A percentile compares a stretch with the other conserved stretches of the same genome.
Conservation (phyloP, 2,797 vertebrate species). For the Etheostoma perlongum region DNA sequence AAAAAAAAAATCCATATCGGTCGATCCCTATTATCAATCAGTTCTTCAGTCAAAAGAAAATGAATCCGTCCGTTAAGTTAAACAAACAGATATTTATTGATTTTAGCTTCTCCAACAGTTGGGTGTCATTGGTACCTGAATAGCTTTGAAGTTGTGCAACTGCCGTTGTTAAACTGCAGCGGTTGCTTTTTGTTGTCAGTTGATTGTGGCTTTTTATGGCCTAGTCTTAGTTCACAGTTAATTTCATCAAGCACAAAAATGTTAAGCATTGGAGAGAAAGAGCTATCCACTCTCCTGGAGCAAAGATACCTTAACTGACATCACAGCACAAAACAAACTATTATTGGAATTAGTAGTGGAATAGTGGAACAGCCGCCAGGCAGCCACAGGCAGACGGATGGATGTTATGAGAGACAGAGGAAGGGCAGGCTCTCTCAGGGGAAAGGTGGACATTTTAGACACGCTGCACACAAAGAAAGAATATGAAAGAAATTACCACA, state of each 20-base stretch:
- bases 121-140: background rate
- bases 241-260: background rate
- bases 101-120: background rate
- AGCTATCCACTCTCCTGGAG: slow-evolving; percentile 15
- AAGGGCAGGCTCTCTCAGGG: slow-evolving; percentile 5
- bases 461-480: background rate
- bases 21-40: background rate
- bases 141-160: background rate
- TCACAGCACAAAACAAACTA: slow-evolving; percentile 36
- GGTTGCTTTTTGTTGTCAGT: background rate
- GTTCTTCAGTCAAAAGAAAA: background rate
- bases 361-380: slow-evolving; percentile 19
- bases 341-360: slow-evolving; percentile 49
- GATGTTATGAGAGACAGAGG: slow-evolving; percentile 26
- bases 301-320: slow-evolving; percentile 20
- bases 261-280: slow-evolving; percentile 1
- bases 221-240: background rate
- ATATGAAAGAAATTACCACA: slow-evolving; percentile 7
- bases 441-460: slow-evolving; percentile 12
- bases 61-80: background rate
- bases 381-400: slow-evolving; percentile 26
- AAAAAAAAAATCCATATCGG: too few species aligned
- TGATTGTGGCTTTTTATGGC: background rate
- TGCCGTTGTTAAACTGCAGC: background rate
- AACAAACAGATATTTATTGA: background rate